phyloP scores from a whole-genome alignment of 2,113 vertebrate genomes.

The Maylandia zebra region DNA sequence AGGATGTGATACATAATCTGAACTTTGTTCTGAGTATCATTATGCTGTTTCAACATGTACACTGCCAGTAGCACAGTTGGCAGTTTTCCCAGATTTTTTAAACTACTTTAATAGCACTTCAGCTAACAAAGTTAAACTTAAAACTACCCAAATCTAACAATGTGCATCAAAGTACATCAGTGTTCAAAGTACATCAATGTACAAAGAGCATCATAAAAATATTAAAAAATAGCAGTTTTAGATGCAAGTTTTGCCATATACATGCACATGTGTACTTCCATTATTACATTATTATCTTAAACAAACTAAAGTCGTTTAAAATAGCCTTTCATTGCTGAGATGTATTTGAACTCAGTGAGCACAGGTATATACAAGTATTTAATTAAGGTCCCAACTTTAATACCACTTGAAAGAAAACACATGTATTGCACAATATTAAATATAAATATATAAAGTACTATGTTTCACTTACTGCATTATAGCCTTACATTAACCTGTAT shows the following conservation, averaged over 20 bases:
- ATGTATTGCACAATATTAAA: neutral
- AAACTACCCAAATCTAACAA: neutral
- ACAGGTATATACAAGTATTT: neutral
- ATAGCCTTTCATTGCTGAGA: neutral
- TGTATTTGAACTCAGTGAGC: neutral
- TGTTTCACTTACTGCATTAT: neutral
- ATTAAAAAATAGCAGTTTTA: neutral
- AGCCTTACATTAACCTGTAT: neutral
- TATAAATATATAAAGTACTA: neutral
- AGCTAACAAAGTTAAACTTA: neutral
- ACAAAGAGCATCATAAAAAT: neutral
- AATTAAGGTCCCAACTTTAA: neutral
- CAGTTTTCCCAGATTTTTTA: conserved; percentile 13
- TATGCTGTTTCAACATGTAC: conserved; percentile 31
- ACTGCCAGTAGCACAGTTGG: conserved; percentile 20
- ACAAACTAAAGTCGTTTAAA: neutral
- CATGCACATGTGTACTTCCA: neutral
- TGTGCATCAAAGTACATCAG: neutral
- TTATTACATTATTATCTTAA: neutral
- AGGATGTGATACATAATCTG: conserved; percentile 44
- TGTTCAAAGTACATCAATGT: neutral
- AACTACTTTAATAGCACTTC: neutral
- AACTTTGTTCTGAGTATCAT: conserved; percentile 43
- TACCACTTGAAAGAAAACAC: neutral
- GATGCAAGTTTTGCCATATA: neutral